Base-by-base conservation (phyloP, 2,888 invertebrate species). In the Phyto melanocephala region DNA sequence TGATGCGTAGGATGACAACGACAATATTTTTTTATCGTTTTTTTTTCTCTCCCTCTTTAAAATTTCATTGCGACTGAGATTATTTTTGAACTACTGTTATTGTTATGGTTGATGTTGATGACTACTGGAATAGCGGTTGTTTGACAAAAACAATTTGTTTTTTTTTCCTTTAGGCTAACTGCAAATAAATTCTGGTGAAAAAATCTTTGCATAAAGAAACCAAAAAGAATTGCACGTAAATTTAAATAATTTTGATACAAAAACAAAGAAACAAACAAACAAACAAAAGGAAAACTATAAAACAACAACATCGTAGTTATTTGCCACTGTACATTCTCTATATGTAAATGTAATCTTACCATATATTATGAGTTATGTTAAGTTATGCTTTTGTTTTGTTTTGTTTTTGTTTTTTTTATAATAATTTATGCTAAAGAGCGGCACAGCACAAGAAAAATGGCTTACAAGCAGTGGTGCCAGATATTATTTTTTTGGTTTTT, bases 341-440 rank as follows among this genome's bases (percentile, higher is more conserved):
- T 45, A 17, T 45, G 42, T n/a, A n/a, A n/a, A n/a, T n/a, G n/a
- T 74, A 74, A 74, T 74, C 72, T 20, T 42, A 54, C 63, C 63
- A n/a, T 42, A n/a, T n/a, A n/a, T n/a, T n/a, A n/a, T n/a, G n/a
- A n/a, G n/a, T 74, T 58, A 58, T 63, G 63, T 74, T 63, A 11
- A 35, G 35, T 58, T 58, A 37, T 37, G 20, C 37, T 52, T 42
- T 7, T 15, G 15, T 42, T 17, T 13, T 42, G 42, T 42, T 42
- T 42, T 42, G 17, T 45, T 45, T 45, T 42, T n/a, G n/a, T n/a
- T n/a, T n/a, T n/a, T n/a, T n/a, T n/a, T n/a, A n/a, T n/a, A n/a
- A n/a, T n/a, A n/a, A n/a, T n/a, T n/a, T n/a, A n/a, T n/a, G n/a
- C n/a, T n/a, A n/a, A n/a, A n/a, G n/a, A n/a, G n/a, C n/a, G n/a